Percentiles rank a stretch among this genome's conserved stretches.
These are phyloP conservation scores for Phainopepla nitens DNA, from an alignment of 2,113 vertebrate genomes.

Conservation along the genomic window DNA sequence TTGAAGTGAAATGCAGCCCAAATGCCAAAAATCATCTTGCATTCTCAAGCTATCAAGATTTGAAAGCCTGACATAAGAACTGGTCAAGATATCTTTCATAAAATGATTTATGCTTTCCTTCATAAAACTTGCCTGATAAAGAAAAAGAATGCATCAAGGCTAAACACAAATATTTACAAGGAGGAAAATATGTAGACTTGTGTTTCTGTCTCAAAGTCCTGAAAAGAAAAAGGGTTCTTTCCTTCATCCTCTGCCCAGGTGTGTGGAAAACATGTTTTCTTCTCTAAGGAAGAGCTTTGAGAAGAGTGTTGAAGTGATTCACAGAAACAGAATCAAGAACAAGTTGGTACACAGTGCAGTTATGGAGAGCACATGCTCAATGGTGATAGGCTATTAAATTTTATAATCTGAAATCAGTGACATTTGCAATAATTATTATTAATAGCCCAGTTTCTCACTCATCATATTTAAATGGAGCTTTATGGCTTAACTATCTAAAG, in stretches of 20 bases:
- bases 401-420: conserved; percentile 62
- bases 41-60: neutral
- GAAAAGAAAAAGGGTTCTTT: neutral
- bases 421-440: conserved; percentile 67
- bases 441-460: conserved; percentile 43
- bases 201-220: neutral
- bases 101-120: neutral
- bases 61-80: neutral
- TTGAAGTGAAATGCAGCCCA: neutral
- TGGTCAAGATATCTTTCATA: neutral
- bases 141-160: rapidly evolving
- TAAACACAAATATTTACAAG: neutral
- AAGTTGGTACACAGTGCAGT: conserved; percentile 48
- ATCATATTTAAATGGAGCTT: conserved; percentile 48
- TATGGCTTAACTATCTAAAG: conserved; percentile 39
- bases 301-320: neutral
- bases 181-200: neutral
- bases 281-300: neutral
- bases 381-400: conserved; percentile 56
- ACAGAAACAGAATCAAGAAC: neutral
- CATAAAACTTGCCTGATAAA: neutral
- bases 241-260: neutral
- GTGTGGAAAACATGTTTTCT: neutral
- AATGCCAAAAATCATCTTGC: neutral
- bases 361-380: conserved; percentile 53